These are phyloP conservation scores for Pachyseris speciosa DNA, from an alignment of 64 coral and sea anemone species.

Conservation along the genomic window DNA sequence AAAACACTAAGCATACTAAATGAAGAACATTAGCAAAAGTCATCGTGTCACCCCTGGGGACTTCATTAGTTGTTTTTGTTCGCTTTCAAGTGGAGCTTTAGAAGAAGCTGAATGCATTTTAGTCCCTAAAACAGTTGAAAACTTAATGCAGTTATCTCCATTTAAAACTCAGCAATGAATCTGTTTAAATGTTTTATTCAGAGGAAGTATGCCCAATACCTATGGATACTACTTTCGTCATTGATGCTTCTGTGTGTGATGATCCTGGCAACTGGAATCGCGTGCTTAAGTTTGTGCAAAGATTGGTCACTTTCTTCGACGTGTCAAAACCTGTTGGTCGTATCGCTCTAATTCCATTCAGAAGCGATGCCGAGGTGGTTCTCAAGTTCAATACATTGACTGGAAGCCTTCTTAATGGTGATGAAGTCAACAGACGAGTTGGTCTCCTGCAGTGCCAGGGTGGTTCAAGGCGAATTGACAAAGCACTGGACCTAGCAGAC, in stretches of 20 bases:
- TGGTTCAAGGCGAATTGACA: conserved; percentile 47
- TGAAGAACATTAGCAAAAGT: no score
- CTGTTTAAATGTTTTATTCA: neutral
- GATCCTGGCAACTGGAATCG: conserved; percentile 27
- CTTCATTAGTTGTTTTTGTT: no score
- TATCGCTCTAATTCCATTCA: conserved; percentile 2
- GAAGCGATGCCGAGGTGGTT: conserved; percentile 13
- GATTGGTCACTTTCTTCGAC: conserved; percentile 6
- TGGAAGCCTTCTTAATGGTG: neutral
- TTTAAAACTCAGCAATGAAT: no score
- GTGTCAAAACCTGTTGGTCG: neutral
- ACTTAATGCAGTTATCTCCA: no score
- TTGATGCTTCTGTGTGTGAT: conserved; percentile 30
- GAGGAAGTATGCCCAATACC: neutral
- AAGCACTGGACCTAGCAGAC: conserved; percentile 36
- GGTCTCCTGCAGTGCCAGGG: conserved; percentile 2
- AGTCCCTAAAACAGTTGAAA: neutral
- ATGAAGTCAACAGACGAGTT: neutral
- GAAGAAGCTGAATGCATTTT: no score
- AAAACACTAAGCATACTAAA: no score
- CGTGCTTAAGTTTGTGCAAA: conserved; percentile 23
- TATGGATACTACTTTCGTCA: conserved; percentile 16
- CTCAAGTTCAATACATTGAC: conserved; percentile 41
- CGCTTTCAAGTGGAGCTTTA: no score
- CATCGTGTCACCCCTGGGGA: no score